These are phyloP conservation scores for Tipula helvola DNA, from an alignment of 2,888 invertebrate species.

Conservation along the genomic window DNA sequence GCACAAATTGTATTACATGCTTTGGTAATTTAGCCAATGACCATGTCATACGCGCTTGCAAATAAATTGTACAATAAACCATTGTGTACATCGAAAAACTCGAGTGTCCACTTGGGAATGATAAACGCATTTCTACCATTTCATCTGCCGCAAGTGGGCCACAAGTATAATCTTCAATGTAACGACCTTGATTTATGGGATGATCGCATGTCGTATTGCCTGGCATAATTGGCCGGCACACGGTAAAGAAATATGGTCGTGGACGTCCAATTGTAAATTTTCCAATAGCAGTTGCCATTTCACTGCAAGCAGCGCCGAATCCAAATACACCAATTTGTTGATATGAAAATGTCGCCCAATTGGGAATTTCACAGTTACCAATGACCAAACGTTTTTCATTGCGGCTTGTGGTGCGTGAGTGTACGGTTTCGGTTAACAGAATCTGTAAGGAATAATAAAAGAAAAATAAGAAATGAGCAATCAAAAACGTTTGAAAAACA, in stretches of 20 bases:
- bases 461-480: not conserved
- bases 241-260: constrained; percentile 84
- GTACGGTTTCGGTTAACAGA: constrained; percentile 49
- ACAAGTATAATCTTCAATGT: constrained; percentile 63
- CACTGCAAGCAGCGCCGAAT: constrained; percentile 76
- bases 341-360: constrained; percentile 63
- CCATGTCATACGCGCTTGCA: constrained; percentile 76
- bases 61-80: constrained; percentile 79
- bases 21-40: constrained; percentile 65
- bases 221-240: constrained; percentile 63
- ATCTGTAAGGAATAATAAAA: constrained; percentile 43
- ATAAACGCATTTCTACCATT: constrained; percentile 63
- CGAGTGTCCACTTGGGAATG: constrained; percentile 87
- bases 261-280: constrained; percentile 89
- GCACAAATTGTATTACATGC: constrained; percentile 69
- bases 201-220: constrained; percentile 42
- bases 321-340: constrained; percentile 67
- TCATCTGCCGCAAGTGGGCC: constrained; percentile 32
- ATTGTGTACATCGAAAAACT: constrained; percentile 80
- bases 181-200: constrained; percentile 45
- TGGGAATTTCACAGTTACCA: constrained; percentile 42
- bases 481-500: too few relatives aligned
- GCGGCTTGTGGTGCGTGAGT: constrained; percentile 20
- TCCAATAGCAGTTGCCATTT: constrained; percentile 80
- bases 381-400: constrained; percentile 45